phyloP scores from a whole-genome alignment of 2,888 invertebrate genomes.

The Aphodius sticticus region DNA sequence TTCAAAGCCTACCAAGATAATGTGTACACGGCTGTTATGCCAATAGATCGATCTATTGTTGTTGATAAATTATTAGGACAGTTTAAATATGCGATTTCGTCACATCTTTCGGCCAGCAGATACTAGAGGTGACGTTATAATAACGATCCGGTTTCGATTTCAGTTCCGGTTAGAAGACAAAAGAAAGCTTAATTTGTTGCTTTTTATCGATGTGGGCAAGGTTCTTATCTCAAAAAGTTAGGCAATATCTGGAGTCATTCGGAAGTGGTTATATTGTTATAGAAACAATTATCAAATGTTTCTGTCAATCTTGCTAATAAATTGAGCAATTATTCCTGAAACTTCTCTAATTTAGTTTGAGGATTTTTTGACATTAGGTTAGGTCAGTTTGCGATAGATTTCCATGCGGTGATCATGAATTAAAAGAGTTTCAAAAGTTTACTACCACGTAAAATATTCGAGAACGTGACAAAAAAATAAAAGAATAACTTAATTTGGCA shows the following conservation, averaged over 20 bases:
- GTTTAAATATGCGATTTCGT: background rate
- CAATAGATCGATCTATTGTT: constrained; percentile 4
- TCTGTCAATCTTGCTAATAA: no score
- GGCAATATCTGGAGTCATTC: background rate
- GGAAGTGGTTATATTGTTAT: background rate
- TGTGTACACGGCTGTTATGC: background rate
- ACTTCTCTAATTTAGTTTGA: no score
- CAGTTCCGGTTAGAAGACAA: background rate
- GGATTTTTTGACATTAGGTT: no score
- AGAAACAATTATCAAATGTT: background rate
- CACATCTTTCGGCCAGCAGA: background rate
- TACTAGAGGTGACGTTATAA: background rate
- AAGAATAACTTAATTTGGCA: no score
- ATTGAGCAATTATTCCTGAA: no score
- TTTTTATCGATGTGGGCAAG: background rate
- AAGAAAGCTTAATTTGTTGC: background rate
- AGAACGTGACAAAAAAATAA: no score
- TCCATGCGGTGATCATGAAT: no score
- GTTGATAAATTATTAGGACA: background rate
- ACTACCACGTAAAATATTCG: no score
- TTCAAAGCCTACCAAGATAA: background rate
- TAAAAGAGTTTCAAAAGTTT: no score
- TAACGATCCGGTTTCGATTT: background rate
- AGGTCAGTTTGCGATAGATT: no score
- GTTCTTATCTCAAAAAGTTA: background rate